A percentile compares a stretch with the other conserved stretches of the same genome.
Evolutionary conservation across 2,888 invertebrate genomes (phyloP).

Genomic region (Brachyptera risi): DNA sequence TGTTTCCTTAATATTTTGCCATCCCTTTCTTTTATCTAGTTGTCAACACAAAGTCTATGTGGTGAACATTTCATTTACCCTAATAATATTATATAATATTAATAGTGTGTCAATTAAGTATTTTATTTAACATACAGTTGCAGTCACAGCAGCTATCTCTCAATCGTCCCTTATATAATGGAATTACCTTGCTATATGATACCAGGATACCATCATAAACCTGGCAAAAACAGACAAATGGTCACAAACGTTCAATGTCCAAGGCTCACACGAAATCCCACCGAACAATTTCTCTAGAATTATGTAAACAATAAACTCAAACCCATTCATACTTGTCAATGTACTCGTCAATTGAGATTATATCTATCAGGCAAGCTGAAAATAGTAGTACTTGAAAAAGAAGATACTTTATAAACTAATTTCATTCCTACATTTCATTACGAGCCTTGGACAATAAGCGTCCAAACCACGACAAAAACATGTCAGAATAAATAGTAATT

Average conservation of each 20-base stretch:
- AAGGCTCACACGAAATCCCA: too few relatives aligned
- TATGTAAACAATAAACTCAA: too few relatives aligned
- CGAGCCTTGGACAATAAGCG: not conserved
- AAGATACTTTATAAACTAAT: too few relatives aligned
- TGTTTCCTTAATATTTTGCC: conserved; percentile 27
- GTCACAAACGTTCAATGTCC: too few relatives aligned
- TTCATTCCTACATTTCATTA: too few relatives aligned
- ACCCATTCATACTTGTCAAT: too few relatives aligned
- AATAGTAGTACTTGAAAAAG: too few relatives aligned
- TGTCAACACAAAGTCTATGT: conserved; percentile 26
- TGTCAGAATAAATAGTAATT: not conserved
- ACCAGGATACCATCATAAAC: too few relatives aligned
- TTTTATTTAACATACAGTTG: conserved; percentile 28
- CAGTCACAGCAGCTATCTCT: conserved; percentile 30
- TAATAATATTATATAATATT: conserved; percentile 4
- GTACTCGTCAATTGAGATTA: too few relatives aligned
- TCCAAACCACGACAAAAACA: not conserved
- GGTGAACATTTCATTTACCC: conserved; percentile 23
- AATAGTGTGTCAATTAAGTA: conserved; percentile 17
- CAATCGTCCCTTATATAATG: conserved; percentile 5
- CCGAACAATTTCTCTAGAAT: too few relatives aligned
- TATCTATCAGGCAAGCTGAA: too few relatives aligned
- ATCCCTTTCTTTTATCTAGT: conserved; percentile 28
- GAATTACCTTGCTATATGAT: conserved; percentile 3
- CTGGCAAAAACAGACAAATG: too few relatives aligned